phyloP scores from a whole-genome alignment of 64 coral and sea anemone species.

The Stichodactyla helianthus region DNA sequence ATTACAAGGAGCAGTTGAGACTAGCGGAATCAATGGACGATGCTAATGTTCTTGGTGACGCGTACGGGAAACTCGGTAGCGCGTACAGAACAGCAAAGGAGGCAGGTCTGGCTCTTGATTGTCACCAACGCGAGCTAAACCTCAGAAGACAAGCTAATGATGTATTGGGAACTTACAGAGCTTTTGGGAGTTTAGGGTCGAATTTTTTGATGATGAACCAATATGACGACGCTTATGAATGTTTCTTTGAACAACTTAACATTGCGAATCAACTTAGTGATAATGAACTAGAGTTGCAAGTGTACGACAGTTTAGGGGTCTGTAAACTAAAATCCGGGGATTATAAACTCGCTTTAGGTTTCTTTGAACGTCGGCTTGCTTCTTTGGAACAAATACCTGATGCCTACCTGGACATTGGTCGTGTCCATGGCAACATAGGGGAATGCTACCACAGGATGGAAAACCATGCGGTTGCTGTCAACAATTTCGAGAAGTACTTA shows the following conservation, averaged over 20 bases:
- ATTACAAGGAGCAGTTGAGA: slow-evolving; percentile 82
- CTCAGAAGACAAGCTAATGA: slow-evolving; percentile 41
- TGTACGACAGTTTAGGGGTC: slow-evolving; percentile 75
- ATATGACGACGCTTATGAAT: slow-evolving; percentile 60
- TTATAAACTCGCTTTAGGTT: slow-evolving; percentile 66
- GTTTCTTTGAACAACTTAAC: slow-evolving; percentile 72
- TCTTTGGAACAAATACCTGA: slow-evolving; percentile 54
- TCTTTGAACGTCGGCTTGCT: slow-evolving; percentile 80
- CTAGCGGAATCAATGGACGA: slow-evolving; percentile 65
- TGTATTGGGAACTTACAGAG: slow-evolving; percentile 51
- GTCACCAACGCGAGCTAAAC: slow-evolving; percentile 56
- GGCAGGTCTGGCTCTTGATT: slow-evolving; percentile 57
- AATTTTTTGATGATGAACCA: slow-evolving; percentile 36
- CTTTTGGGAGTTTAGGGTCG: slow-evolving; percentile 64
- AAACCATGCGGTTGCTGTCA: slow-evolving; percentile 66
- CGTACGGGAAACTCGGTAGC: slow-evolving; percentile 64
- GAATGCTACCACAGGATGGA: slow-evolving; percentile 80
- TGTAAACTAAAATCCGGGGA: slow-evolving; percentile 60
- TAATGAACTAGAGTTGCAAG: slow-evolving; percentile 47
- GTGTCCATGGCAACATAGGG: slow-evolving; percentile 78
- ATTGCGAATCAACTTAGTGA: slow-evolving; percentile 72
- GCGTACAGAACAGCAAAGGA: slow-evolving; percentile 67
- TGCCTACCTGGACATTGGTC: slow-evolving; percentile 69
- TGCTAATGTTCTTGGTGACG: slow-evolving; percentile 56
- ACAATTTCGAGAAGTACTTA: slow-evolving; percentile 78